Percentiles rank a stretch among this genome's conserved stretches.
These are phyloP conservation scores for Acromyrmex echinatior DNA, from an alignment of 1,140 invertebrate species.

Conservation along the genomic window DNA sequence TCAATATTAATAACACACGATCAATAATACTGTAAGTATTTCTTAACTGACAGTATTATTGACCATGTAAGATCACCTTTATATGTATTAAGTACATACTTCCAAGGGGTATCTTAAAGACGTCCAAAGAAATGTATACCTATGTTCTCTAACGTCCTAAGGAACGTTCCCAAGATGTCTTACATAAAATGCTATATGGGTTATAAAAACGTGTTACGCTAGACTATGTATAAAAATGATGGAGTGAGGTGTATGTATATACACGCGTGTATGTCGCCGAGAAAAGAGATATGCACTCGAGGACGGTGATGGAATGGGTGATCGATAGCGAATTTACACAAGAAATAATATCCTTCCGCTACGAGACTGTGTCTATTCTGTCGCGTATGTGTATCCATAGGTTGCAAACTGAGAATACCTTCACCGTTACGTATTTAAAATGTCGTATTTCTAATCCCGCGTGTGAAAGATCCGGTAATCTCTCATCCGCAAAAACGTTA, in stretches of 20 bases:
- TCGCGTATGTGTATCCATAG: not conserved
- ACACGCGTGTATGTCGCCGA: not conserved
- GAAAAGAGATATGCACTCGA: slow-evolving; percentile 7
- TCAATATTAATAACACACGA: no score
- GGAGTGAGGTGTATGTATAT: not conserved
- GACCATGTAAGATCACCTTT: no score
- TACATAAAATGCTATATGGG: no score
- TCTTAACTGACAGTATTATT: no score
- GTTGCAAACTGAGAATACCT: not conserved
- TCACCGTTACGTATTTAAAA: not conserved
- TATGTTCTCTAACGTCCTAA: no score
- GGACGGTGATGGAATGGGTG: not conserved
- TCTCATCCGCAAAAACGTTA: not conserved
- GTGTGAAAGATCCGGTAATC: not conserved
- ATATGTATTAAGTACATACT: no score
- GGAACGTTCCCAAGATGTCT: no score
- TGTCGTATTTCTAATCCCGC: not conserved
- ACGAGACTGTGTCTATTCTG: not conserved
- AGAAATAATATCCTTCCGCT: slow-evolving; percentile 32
- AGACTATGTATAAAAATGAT: not conserved
- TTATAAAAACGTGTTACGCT: slow-evolving; percentile 11
- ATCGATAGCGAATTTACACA: slow-evolving; percentile 56
- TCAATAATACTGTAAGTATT: no score
- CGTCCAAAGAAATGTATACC: no score
- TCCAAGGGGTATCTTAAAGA: no score